Percentiles rank a stretch among this genome's conserved stretches.
Evolutionary conservation across 2,113 vertebrate species (phyloP).

Genomic region (Pachyramphus minor): DNA sequence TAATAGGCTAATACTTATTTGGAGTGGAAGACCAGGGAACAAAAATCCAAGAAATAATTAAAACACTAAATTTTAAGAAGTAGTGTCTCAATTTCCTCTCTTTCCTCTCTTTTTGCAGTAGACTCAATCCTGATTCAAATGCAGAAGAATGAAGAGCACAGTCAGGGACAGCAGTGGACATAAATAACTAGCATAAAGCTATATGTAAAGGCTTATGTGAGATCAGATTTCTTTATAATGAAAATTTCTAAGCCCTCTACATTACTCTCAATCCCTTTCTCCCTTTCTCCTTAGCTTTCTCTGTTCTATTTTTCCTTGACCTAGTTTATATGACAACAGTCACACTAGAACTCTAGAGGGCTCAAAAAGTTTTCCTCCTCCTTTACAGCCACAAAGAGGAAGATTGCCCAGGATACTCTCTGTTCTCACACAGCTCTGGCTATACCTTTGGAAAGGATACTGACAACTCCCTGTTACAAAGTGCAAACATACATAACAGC

Average conservation of each 20-base stretch:
- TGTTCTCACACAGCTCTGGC: neutral
- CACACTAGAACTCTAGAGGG: neutral
- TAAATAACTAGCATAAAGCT: neutral
- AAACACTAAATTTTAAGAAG: neutral
- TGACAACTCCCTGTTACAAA: neutral
- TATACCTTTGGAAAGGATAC: neutral
- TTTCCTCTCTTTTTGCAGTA: neutral
- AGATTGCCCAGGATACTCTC: neutral
- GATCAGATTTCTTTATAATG: neutral
- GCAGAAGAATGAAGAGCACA: neutral
- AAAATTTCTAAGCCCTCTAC: neutral
- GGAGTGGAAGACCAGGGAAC: neutral
- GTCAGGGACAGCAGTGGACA: fast-evolving
- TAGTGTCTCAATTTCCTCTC: neutral
- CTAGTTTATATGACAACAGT: neutral
- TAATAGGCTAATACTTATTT: neutral
- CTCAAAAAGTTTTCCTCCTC: neutral
- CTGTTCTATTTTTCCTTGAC: neutral
- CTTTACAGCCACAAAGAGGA: neutral
- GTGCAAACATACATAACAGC: neutral
- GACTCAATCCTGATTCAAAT: neutral
- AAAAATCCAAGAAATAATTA: neutral
- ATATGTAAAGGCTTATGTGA: neutral
- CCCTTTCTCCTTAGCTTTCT: neutral
- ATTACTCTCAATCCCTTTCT: neutral